Conservation (phyloP, 2,888 invertebrate genomes). For the Xanthorhoe spadicearia region DNA sequence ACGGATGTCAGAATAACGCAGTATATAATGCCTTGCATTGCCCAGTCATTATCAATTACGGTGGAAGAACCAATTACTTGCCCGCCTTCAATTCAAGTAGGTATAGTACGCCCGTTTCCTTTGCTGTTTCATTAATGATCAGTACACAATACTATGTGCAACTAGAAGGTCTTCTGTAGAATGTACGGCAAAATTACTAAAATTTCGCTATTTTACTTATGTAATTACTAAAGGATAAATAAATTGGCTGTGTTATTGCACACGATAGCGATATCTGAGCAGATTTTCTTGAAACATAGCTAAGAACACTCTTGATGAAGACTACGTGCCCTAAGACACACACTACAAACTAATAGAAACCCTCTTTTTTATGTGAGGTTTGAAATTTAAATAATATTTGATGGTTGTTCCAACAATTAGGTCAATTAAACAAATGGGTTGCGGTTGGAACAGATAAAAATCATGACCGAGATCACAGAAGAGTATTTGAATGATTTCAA, state of each 20-base stretch:
- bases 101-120: slow-evolving; percentile 44
- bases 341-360: no score
- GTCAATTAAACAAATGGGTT: neutral
- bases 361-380: neutral
- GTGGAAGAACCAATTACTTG: slow-evolving; percentile 51
- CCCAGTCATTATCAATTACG: slow-evolving; percentile 45
- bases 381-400: neutral
- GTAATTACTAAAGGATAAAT: neutral
- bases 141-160: slow-evolving; percentile 3
- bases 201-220: neutral
- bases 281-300: neutral
- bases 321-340: no score
- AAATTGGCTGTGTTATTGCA: no score
- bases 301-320: neutral
- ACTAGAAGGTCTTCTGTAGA: slow-evolving; percentile 3
- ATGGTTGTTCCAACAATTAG: neutral
- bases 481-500: slow-evolving; percentile 11
- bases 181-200: neutral
- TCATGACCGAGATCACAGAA: slow-evolving; percentile 2
- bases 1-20: slow-evolving; percentile 3
- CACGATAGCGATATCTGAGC: no score
- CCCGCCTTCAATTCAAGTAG: slow-evolving; percentile 43
- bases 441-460: neutral
- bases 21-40: slow-evolving; percentile 22
- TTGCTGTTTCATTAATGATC: slow-evolving; percentile 45